Evolutionary conservation across 2,888 invertebrate species (phyloP), one percentile per base, ranked within the genome.

Genomic region (Drosophila recens): DNA sequence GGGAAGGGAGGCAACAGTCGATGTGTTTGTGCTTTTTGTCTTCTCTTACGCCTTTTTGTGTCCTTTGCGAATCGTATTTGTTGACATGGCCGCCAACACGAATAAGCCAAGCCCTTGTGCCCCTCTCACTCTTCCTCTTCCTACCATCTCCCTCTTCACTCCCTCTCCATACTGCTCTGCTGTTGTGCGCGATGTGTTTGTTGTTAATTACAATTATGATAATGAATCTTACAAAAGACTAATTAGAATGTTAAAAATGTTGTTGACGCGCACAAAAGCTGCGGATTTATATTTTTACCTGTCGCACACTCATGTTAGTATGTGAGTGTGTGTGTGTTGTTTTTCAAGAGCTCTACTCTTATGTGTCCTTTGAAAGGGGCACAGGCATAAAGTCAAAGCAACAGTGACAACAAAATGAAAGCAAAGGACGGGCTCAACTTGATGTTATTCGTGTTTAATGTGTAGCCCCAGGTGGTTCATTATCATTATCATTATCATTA

Each of bases 181-280:
- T 48, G 40, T 64, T 57, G 71, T 67, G 65, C 66, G 68, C 62
- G 71, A 79, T 81, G 30, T 30, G 30, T 79, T 80, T 88, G 89
- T 80, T 80, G 79, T 87, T 85, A 89, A 89, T 85, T 85, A 77
- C 89, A 89, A 87, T 85, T 89, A 89, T 85, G 85, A 89, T 85
- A 85, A 85, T 89, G 87, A 89, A 87, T 85, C 89, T 84, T 85
- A 79, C 87, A 84, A 89, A 89, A 79, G 84, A 73, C 85, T 85
- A 85, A 85, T 85, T 89, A 85, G 85, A 84, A 89, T 89, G 89
- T 87, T 89, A 82, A 85, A 85, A 85, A 84, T 87, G 87, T 77
- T 72, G 74, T 80, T 72, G 72, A 69, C 75, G 75, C 63, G 56
- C 79, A 79, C 79, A 77, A 75, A 76, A 77, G 76, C 76, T 40